phyloP scores from a whole-genome alignment of 2,797 vertebrate genomes.

The Centropyge bicolor region DNA sequence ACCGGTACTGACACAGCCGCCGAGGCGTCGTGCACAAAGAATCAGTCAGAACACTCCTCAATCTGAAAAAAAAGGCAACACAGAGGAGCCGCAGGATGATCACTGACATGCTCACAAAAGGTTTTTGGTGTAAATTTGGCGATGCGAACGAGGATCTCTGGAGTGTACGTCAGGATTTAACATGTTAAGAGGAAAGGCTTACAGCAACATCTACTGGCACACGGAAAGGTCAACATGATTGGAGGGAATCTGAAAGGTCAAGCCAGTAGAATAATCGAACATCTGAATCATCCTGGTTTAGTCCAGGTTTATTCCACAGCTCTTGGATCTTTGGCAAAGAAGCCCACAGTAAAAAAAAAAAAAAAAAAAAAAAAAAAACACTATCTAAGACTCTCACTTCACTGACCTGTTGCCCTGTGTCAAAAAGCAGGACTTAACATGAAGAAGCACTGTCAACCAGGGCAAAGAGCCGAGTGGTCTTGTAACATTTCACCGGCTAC shows the following conservation, averaged over 20 bases:
- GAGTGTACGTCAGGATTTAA: constrained; percentile 42
- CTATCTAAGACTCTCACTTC: constrained; percentile 35
- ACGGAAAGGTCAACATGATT: constrained; percentile 74
- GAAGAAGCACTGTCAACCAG: constrained; percentile 43
- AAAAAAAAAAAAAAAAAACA: constrained; percentile 26
- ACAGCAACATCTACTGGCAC: constrained; percentile 60
- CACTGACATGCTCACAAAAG: constrained; percentile 30
- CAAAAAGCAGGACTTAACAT: constrained; percentile 51
- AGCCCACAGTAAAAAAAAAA: not conserved
- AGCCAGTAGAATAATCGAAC: constrained; percentile 65
- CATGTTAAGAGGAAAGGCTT: constrained; percentile 52
- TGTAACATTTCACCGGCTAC: constrained; percentile 43
- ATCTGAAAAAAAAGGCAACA: constrained; percentile 8
- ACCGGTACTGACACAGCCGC: constrained; percentile 54
- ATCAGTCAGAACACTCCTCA: constrained; percentile 51
- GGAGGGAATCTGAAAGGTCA: constrained; percentile 73
- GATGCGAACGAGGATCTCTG: constrained; percentile 28
- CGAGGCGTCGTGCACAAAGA: constrained; percentile 52
- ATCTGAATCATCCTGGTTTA: constrained; percentile 59
- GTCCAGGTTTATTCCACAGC: constrained; percentile 52
- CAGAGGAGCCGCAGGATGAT: constrained; percentile 22
- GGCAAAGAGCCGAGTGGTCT: constrained; percentile 53
- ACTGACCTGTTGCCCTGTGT: constrained; percentile 32
- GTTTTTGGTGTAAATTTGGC: constrained; percentile 48
- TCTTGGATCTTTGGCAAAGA: constrained; percentile 35